Percentiles rank a stretch among this genome's conserved stretches.
phyloP scores from a whole-genome alignment of 2,113 vertebrate species.

The Pseudonaja textilis region DNA sequence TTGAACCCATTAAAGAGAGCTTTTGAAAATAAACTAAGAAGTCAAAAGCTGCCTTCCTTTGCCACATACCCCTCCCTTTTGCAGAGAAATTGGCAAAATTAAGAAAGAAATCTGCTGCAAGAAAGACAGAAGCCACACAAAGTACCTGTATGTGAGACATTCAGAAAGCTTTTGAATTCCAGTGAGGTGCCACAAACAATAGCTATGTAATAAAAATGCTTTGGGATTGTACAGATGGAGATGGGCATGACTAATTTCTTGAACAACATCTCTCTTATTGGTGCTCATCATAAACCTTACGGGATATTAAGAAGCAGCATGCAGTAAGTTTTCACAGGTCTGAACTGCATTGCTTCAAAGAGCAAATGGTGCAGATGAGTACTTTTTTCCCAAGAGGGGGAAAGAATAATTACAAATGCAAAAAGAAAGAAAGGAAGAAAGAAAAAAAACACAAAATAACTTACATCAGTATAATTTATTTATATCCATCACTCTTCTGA shows the following conservation, averaged over 20 bases:
- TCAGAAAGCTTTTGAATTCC: neutral
- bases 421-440: neutral
- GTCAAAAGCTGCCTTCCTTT: neutral
- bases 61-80: neutral
- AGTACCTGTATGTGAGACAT: too few species aligned
- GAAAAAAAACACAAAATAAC: neutral
- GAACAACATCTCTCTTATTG: neutral
- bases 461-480: neutral
- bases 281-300: neutral
- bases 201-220: neutral
- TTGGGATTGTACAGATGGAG: neutral
- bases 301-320: neutral
- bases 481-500: neutral
- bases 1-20: neutral
- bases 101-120: neutral
- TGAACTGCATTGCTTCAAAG: neutral
- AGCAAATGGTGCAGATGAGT: neutral
- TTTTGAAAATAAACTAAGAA: neutral
- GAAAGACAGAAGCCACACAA: neutral
- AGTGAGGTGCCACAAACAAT: neutral
- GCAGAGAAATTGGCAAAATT: neutral
- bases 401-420: neutral
- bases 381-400: neutral
- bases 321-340: neutral
- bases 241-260: neutral